Evolutionary conservation across 2,797 vertebrate genomes (phyloP).

Genomic region (Chromis chromis): DNA sequence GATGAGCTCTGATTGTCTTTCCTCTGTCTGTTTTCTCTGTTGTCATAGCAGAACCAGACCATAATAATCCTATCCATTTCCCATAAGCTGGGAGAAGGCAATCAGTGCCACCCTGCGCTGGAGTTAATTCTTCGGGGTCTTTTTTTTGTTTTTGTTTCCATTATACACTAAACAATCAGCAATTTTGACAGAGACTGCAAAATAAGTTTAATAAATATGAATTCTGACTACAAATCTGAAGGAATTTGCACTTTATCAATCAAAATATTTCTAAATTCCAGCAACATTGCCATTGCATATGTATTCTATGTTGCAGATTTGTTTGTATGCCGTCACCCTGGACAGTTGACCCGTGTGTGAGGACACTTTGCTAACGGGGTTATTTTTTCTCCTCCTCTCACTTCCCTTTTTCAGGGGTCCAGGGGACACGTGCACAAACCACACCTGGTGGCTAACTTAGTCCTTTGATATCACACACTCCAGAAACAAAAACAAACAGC

Average conservation of each 20-base stretch:
- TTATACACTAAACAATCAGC: constrained; percentile 57
- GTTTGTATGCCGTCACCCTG: background rate
- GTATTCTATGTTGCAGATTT: constrained; percentile 20
- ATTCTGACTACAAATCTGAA: constrained; percentile 30
- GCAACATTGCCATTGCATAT: constrained; percentile 6
- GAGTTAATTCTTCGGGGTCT: constrained; percentile 56
- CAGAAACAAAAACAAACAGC: constrained; percentile 58
- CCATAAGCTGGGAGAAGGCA: constrained; percentile 72
- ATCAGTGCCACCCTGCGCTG: constrained; percentile 56
- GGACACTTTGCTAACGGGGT: constrained; percentile 45
- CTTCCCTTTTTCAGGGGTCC: constrained; percentile 17
- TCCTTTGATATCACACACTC: constrained; percentile 47
- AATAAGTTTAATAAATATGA: constrained; percentile 12
- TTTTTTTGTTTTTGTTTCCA: constrained; percentile 51
- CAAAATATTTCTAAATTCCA: background rate
- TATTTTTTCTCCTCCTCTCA: constrained; percentile 27
- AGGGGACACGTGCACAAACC: constrained; percentile 38
- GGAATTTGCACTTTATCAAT: constrained; percentile 30
- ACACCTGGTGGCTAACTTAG: constrained; percentile 61
- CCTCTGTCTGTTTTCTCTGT: constrained; percentile 82
- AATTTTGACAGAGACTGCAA: constrained; percentile 23
- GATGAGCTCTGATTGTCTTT: constrained; percentile 84
- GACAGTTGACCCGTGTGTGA: constrained; percentile 48
- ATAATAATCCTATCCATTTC: constrained; percentile 82
- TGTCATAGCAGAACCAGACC: constrained; percentile 80